phyloP scores from a whole-genome alignment of 2,888 invertebrate species.

The Hecatera dysodea region DNA sequence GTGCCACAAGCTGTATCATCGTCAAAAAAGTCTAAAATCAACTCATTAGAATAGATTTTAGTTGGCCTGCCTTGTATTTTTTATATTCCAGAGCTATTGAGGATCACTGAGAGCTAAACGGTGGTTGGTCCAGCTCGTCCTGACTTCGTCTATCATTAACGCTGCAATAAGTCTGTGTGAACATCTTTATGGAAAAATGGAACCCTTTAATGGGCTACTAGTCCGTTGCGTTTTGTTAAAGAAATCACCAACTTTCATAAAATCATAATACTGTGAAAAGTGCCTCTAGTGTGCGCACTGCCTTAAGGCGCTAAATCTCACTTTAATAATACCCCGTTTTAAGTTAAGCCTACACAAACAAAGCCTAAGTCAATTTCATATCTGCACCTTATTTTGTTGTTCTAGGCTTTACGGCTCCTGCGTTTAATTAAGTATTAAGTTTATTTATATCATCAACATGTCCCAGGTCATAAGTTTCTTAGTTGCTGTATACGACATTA shows the following conservation, averaged over 20 bases:
- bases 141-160: no score
- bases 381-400: conserved; percentile 71
- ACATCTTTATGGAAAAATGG: no score
- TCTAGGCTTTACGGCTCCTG: conserved; percentile 65
- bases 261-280: no score
- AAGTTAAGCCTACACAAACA: conserved; percentile 66
- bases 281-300: background rate
- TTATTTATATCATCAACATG: conserved; percentile 55
- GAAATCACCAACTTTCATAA: no score
- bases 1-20: background rate
- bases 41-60: no score
- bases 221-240: no score
- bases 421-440: conserved; percentile 49
- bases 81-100: no score
- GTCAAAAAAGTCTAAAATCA: background rate
- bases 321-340: conserved; percentile 60
- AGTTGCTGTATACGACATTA: conserved; percentile 23
- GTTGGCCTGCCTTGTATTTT: no score
- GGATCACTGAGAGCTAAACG: no score
- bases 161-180: no score
- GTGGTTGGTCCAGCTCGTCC: no score
- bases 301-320: conserved; percentile 53
- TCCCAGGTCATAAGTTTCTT: conserved; percentile 27
- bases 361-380: conserved; percentile 76
- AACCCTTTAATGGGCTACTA: no score